Percentiles rank a stretch among this genome's conserved stretches.
phyloP scores from a whole-genome alignment of 1,140 invertebrate genomes.

The Thalassaphorura encarpata region DNA sequence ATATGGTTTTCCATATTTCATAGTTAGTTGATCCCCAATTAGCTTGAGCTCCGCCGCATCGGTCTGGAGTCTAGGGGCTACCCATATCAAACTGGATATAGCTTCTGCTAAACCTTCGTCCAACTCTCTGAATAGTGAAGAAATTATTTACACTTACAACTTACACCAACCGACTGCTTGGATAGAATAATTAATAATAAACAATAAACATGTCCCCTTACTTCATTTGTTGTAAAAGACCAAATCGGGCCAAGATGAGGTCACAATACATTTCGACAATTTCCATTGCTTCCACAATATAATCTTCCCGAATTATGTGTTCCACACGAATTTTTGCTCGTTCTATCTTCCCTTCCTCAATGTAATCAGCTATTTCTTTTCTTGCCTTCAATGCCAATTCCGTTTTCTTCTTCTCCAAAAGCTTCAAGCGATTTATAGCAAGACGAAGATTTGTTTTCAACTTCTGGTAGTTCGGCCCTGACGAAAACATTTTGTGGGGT shows the following conservation, averaged over 20 bases:
- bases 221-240: conserved; percentile 95
- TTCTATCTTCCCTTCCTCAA: conserved; percentile 79
- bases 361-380: conserved; percentile 95
- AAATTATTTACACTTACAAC: no score
- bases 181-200: conserved; percentile 2
- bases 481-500: conserved; percentile 76
- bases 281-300: conserved; percentile 98
- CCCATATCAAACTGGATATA: conserved; percentile 94
- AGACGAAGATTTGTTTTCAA: conserved; percentile 92
- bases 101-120: conserved; percentile 93
- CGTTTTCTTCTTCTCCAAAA: conserved; percentile 96
- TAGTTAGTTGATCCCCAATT: conserved; percentile 76
- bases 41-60: conserved; percentile 82
- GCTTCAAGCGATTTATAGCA: conserved; percentile 82
- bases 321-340: conserved; percentile 93
- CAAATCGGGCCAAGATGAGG: conserved; percentile 91
- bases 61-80: conserved; percentile 73
- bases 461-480: conserved; percentile 81
- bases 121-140: conserved; percentile 60
- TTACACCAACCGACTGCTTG: no score
- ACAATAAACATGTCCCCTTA: conserved; percentile 38
- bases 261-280: conserved; percentile 99
- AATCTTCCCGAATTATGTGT: conserved; percentile 97
- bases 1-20: conserved; percentile 93
- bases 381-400: conserved; percentile 91